These are phyloP conservation scores for Lepisosteus osseus DNA, from an alignment of 2,113 vertebrate species.

Conservation along the genomic window DNA sequence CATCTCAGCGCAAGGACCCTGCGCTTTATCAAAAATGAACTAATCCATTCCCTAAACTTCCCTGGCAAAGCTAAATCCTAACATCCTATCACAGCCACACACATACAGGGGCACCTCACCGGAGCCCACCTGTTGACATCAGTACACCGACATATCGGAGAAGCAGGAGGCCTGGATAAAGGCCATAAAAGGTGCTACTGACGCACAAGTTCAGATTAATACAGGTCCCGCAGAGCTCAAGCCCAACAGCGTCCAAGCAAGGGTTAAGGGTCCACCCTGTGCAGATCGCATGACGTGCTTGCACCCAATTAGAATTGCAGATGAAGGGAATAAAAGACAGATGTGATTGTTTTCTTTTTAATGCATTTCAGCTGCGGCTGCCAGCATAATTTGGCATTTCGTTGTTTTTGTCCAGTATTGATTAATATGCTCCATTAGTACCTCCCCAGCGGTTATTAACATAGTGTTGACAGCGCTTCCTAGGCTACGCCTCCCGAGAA, in stretches of 20 bases:
- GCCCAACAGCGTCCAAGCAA: slow-evolving; percentile 10
- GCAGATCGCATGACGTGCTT: slow-evolving; percentile 32
- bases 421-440: too few species aligned
- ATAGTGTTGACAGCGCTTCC: too few species aligned
- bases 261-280: slow-evolving; percentile 8
- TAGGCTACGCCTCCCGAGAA: too few species aligned
- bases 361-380: slow-evolving; percentile 16
- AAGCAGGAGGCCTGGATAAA: slow-evolving; percentile 32
- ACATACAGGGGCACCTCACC: too few species aligned
- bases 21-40: too few species aligned
- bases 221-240: not conserved
- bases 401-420: too few species aligned
- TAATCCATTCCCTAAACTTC: too few species aligned
- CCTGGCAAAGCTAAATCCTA: too few species aligned
- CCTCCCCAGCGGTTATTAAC: too few species aligned
- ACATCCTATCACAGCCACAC: too few species aligned
- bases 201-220: not conserved
- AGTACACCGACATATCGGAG: not conserved
- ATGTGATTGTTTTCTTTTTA: slow-evolving; percentile 18
- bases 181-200: not conserved
- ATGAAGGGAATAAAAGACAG: slow-evolving; percentile 24
- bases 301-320: slow-evolving; percentile 9
- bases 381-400: slow-evolving; percentile 9
- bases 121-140: too few species aligned
- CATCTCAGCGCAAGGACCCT: too few species aligned